A percentile compares a stretch with the other conserved stretches of the same genome.
Conservation (phyloP, 1,140 invertebrate genomes). For the Tetranychus urticae region DNA sequence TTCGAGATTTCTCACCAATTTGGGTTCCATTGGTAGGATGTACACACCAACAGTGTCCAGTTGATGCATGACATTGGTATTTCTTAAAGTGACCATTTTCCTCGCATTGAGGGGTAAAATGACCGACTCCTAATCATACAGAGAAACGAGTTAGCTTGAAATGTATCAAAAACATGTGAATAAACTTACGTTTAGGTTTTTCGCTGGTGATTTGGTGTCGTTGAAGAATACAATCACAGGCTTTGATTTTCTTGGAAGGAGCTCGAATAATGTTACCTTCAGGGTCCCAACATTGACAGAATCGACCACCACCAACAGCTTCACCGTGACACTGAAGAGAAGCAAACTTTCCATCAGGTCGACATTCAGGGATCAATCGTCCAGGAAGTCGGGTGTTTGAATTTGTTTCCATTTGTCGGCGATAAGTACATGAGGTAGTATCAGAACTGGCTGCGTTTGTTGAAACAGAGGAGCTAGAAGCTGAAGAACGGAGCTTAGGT, state of each 20-base stretch:
- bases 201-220: neutral
- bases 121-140: neutral
- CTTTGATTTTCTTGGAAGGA: conserved; percentile 9
- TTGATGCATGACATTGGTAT: conserved; percentile 4
- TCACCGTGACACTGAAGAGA: conserved; percentile 7
- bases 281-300: conserved; percentile 11
- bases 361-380: conserved; percentile 9
- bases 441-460: too few species aligned
- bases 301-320: neutral
- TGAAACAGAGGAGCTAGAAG: too few species aligned
- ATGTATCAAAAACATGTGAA: too few species aligned
- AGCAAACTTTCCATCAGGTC: conserved; percentile 10
- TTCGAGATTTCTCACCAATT: too few species aligned
- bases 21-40: neutral
- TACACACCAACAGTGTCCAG: conserved; percentile 5
- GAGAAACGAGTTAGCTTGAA: too few species aligned
- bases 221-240: conserved; percentile 7
- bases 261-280: conserved; percentile 8
- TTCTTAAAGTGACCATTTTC: conserved; percentile 3
- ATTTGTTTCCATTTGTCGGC: neutral
- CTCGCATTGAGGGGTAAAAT: conserved; percentile 1
- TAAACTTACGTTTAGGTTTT: neutral
- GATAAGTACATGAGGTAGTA: conserved; percentile 1
- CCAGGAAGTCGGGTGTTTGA: neutral
- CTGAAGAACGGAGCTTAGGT: too few species aligned